Conservation (phyloP, 2,888 invertebrate genomes). For the Leucophenga montana region DNA sequence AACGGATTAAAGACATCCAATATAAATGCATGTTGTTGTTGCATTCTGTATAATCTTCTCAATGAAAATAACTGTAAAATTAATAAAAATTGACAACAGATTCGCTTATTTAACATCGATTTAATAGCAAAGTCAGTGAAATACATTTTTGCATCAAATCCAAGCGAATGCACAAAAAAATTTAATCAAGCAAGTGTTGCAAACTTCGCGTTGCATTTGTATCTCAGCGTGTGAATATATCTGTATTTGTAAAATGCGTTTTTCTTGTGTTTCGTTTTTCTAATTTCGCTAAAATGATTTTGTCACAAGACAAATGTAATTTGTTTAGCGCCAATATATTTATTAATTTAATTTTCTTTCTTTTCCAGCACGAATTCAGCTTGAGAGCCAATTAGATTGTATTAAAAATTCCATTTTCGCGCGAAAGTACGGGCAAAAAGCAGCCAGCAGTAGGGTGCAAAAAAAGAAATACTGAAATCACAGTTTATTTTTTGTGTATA, state of each 20-base stretch:
- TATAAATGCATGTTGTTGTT: too few species aligned
- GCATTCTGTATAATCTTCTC: too few species aligned
- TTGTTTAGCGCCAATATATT: conserved; percentile 7
- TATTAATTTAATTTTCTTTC: conserved; percentile 15
- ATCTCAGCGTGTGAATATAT: background rate
- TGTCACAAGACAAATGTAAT: background rate
- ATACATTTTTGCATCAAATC: background rate
- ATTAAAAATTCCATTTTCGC: conserved; percentile 66
- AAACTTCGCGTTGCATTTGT: background rate
- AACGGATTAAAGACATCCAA: too few species aligned
- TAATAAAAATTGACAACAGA: too few species aligned
- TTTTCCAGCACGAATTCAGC: conserved; percentile 21
- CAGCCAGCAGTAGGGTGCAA: background rate
- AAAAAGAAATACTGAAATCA: conserved; percentile 7
- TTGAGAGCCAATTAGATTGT: conserved; percentile 58
- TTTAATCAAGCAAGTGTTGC: conserved; percentile 19
- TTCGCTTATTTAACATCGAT: too few species aligned
- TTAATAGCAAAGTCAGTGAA: background rate
- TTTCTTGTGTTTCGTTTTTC: conserved; percentile 24
- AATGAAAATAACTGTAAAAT: too few species aligned
- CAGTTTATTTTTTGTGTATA: conserved; percentile 10
- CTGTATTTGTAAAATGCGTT: conserved; percentile 19
- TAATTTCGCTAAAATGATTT: conserved; percentile 2
- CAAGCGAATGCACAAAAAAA: background rate
- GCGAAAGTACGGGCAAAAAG: background rate